phyloP scores from a whole-genome alignment of 1,140 invertebrate genomes.

The Conopomorpha cramerella region DNA sequence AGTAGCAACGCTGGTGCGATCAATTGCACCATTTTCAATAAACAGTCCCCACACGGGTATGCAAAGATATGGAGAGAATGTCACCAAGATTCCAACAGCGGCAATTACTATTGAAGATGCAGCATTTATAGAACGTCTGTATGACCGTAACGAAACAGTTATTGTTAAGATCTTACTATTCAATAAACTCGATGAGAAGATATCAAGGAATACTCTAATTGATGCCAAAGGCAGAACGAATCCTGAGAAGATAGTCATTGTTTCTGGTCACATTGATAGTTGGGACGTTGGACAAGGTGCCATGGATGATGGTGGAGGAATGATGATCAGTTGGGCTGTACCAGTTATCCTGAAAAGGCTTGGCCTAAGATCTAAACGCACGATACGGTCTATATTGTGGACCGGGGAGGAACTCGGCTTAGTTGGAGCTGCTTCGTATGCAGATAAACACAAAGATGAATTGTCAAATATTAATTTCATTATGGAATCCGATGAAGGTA shows the following conservation, averaged over 20 bases:
- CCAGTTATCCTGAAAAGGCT: constrained; percentile 67
- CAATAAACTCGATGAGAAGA: constrained; percentile 10
- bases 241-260: constrained; percentile 66
- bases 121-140: constrained; percentile 66
- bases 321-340: constrained; percentile 74
- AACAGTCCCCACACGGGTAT: constrained; percentile 68
- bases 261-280: constrained; percentile 82
- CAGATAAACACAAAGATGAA: constrained; percentile 51
- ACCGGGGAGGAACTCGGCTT: constrained; percentile 75
- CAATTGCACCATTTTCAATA: constrained; percentile 72
- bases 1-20: constrained; percentile 70
- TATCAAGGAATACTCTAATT: constrained; percentile 71
- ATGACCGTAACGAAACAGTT: constrained; percentile 37
- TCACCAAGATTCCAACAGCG: constrained; percentile 72
- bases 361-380: constrained; percentile 67
- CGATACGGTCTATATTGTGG: constrained; percentile 74
- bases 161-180: constrained; percentile 26
- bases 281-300: constrained; percentile 85
- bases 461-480: constrained; percentile 55
- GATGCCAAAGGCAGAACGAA: constrained; percentile 63
- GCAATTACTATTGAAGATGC: constrained; percentile 79
- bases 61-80: constrained; percentile 60
- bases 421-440: constrained; percentile 64
- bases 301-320: constrained; percentile 80
- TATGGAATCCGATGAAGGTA: constrained; percentile 78